Conservation (phyloP, 2,888 invertebrate genomes). For the Heliconius ethilla region DNA sequence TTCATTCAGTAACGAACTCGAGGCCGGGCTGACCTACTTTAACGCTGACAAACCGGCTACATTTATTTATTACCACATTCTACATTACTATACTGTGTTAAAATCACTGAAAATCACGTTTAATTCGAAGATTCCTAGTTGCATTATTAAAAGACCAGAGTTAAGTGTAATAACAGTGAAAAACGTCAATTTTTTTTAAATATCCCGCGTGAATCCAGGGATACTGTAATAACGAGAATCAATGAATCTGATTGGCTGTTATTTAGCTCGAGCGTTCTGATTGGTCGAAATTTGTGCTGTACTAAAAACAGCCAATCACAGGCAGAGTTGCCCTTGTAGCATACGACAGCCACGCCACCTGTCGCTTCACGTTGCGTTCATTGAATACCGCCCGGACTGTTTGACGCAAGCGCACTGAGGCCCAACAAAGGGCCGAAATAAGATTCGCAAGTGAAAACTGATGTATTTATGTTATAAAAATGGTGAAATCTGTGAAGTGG, state of each 20-base stretch:
- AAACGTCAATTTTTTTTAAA: slow-evolving; percentile 57
- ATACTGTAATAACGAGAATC: slow-evolving; percentile 48
- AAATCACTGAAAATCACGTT: neutral
- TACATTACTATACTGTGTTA: neutral
- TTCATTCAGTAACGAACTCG: slow-evolving; percentile 77
- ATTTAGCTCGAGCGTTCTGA: slow-evolving; percentile 51
- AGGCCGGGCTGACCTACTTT: slow-evolving; percentile 71
- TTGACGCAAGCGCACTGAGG: slow-evolving; percentile 80
- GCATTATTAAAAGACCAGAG: neutral
- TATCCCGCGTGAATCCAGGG: slow-evolving; percentile 54
- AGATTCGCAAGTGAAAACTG: slow-evolving; percentile 80
- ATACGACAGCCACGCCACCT: slow-evolving; percentile 76
- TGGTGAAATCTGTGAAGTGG: slow-evolving; percentile 91
- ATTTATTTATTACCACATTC: slow-evolving; percentile 25
- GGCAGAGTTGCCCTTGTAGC: slow-evolving; percentile 50
- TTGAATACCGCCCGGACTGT: slow-evolving; percentile 77
- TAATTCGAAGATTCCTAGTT: neutral
- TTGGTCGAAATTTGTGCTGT: slow-evolving; percentile 58
- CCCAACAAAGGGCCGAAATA: slow-evolving; percentile 81
- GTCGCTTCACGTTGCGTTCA: slow-evolving; percentile 73
- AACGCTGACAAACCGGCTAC: slow-evolving; percentile 40
- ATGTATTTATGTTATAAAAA: slow-evolving; percentile 91
- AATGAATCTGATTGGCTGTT: slow-evolving; percentile 57
- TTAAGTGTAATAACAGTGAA: slow-evolving; percentile 26
- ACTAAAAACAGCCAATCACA: slow-evolving; percentile 58